Conservation (phyloP, 2,113 vertebrate species). For the Thunnus maccoyii region DNA sequence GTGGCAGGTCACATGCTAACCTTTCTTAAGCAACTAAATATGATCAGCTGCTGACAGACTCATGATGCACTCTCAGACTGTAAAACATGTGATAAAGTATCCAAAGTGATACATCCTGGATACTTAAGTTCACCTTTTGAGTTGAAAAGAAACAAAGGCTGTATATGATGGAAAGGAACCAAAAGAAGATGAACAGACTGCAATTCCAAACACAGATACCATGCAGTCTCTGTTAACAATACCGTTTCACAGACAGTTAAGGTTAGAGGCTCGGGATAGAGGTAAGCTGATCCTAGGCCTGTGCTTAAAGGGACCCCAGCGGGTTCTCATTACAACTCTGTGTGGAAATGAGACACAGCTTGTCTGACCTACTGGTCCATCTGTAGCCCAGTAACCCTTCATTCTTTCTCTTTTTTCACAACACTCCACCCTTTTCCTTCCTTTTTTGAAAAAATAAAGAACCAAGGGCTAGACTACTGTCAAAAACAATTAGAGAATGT, state of each 20-base stretch:
- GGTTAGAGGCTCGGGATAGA: constrained; percentile 45
- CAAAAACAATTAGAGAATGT: constrained; percentile 61
- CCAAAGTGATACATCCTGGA: background rate
- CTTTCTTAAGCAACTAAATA: constrained; percentile 14
- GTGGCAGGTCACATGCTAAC: constrained; percentile 39
- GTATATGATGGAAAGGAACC: background rate
- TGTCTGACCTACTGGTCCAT: constrained; percentile 64
- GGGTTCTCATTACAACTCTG: constrained; percentile 85
- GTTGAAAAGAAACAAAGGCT: constrained; percentile 1
- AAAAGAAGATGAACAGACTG: background rate
- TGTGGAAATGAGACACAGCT: constrained; percentile 87
- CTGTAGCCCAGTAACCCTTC: constrained; percentile 59
- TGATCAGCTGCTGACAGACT: constrained; percentile 34
- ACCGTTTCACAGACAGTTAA: constrained; percentile 55
- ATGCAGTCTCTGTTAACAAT: constrained; percentile 40
- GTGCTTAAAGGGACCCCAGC: constrained; percentile 71
- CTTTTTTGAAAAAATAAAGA: constrained; percentile 50
- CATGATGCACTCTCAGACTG: background rate
- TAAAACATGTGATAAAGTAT: constrained; percentile 12
- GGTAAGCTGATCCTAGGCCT: constrained; percentile 73
- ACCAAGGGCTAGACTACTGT: constrained; percentile 58
- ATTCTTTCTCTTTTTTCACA: constrained; percentile 12
- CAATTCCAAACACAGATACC: constrained; percentile 24
- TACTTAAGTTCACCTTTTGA: background rate
- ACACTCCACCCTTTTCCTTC: constrained; percentile 28